These are phyloP conservation scores for Stegodyphus dumicola DNA, from an alignment of 1,140 invertebrate genomes.

Conservation along the genomic window DNA sequence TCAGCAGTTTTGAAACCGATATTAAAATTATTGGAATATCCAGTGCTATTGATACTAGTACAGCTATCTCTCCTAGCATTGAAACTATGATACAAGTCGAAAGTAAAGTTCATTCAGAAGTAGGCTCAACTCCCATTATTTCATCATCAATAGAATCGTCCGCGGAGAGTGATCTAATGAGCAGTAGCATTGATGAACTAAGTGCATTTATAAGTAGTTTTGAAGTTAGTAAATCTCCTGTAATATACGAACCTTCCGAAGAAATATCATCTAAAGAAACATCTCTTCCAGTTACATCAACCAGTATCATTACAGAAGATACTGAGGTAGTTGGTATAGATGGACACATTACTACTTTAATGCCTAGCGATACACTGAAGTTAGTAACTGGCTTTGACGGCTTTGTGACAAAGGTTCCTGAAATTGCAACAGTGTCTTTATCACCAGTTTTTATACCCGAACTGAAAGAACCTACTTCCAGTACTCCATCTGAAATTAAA, in stretches of 20 bases:
- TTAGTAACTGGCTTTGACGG: constrained; percentile 62
- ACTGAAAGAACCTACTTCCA: neutral
- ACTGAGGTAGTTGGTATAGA: constrained; percentile 61
- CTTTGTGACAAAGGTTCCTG: constrained; percentile 50
- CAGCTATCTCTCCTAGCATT: neutral
- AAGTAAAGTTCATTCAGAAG: constrained; percentile 27
- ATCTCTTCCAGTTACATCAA: constrained; percentile 49
- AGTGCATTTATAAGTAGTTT: neutral
- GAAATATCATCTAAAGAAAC: neutral
- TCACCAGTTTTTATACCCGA: constrained; percentile 32
- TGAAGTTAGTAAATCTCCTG: neutral
- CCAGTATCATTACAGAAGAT: constrained; percentile 51
- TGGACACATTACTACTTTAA: constrained; percentile 52
- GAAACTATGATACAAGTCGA: constrained; percentile 44
- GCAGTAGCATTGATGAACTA: neutral
- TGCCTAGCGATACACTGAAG: constrained; percentile 47
- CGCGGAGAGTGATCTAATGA: neutral
- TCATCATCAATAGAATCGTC: neutral
- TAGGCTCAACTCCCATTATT: neutral
- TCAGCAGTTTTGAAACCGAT: constrained; percentile 25
- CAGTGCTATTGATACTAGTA: constrained; percentile 30
- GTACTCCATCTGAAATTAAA: constrained; percentile 58
- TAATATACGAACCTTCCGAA: neutral
- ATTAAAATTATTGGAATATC: constrained; percentile 51
- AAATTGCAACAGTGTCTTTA: constrained; percentile 21